Conservation (phyloP, 1,140 invertebrate genomes). For the Aphaenogaster ashmeadi region DNA sequence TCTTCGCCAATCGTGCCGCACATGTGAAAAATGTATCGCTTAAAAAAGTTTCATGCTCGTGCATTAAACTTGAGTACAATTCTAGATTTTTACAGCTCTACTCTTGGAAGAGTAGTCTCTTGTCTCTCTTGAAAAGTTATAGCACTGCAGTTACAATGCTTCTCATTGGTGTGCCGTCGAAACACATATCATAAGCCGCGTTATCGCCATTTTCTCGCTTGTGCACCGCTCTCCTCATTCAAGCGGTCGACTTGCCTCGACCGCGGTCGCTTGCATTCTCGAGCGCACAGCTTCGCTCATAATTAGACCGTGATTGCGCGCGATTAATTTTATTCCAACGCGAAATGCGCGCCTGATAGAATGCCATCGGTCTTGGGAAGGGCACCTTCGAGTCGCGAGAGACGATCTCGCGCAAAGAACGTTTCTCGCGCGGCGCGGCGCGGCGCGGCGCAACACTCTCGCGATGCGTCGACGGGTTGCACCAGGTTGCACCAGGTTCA, state of each 20-base stretch:
- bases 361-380: slow-evolving; percentile 45
- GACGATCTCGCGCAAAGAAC: neutral
- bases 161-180: slow-evolving; percentile 13
- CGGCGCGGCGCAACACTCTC: slow-evolving; percentile 49
- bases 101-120: neutral
- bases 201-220: slow-evolving; percentile 6
- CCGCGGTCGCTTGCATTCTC: slow-evolving; percentile 39
- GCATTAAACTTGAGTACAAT: neutral
- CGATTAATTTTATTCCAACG: slow-evolving; percentile 55
- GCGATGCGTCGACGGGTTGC: slow-evolving; percentile 42
- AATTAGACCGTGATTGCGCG: slow-evolving; percentile 62
- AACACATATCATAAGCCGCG: neutral
- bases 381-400: slow-evolving; percentile 19
- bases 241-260: neutral
- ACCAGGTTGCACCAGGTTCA: slow-evolving; percentile 41
- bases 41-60: neutral
- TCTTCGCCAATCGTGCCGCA: neutral
- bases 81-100: neutral
- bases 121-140: neutral
- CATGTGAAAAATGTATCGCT: neutral
- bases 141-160: neutral
- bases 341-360: slow-evolving; percentile 43
- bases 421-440: slow-evolving; percentile 26
- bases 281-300: slow-evolving; percentile 6
- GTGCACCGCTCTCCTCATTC: neutral